These are phyloP conservation scores for Punctoribates punctum DNA, from an alignment of 2,888 invertebrate genomes.

Conservation along the genomic window DNA sequence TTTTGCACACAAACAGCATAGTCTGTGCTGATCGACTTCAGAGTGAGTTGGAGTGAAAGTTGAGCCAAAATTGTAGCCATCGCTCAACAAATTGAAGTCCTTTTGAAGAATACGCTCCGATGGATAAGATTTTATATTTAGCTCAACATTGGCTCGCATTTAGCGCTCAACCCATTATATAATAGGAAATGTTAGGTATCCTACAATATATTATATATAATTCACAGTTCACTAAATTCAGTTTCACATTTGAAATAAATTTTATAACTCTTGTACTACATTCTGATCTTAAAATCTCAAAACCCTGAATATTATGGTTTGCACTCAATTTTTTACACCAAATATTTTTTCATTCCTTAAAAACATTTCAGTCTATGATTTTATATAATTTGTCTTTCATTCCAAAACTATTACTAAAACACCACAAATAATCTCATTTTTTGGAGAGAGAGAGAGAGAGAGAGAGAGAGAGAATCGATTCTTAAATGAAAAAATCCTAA, in stretches of 20 bases:
- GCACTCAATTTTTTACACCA: constrained; percentile 14
- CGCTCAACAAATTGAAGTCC: constrained; percentile 22
- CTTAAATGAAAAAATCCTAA: not conserved
- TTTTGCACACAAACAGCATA: not conserved
- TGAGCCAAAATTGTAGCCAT: not conserved
- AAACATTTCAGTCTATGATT: constrained; percentile 6
- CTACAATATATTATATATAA: constrained; percentile 34
- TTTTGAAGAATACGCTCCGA: constrained; percentile 22
- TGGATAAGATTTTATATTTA: constrained; percentile 28
- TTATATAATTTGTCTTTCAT: not conserved
- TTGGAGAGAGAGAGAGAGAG: not conserved
- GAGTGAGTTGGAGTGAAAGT: constrained; percentile 29
- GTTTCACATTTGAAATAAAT: constrained; percentile 32
- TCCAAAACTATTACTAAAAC: not conserved
- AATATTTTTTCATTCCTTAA: constrained; percentile 1
- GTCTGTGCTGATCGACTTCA: not conserved
- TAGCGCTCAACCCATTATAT: constrained; percentile 25
- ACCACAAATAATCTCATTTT: not conserved
- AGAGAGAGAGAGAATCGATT: not conserved
- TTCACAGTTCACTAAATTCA: constrained; percentile 36
- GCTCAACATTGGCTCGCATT: constrained; percentile 26
- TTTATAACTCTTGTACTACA: constrained; percentile 21
- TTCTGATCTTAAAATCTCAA: not conserved
- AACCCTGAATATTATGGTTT: constrained; percentile 13
- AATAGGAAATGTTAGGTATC: constrained; percentile 24